Conservation (phyloP, 2,888 invertebrate species). For the Agonopterix alstromeriana region DNA sequence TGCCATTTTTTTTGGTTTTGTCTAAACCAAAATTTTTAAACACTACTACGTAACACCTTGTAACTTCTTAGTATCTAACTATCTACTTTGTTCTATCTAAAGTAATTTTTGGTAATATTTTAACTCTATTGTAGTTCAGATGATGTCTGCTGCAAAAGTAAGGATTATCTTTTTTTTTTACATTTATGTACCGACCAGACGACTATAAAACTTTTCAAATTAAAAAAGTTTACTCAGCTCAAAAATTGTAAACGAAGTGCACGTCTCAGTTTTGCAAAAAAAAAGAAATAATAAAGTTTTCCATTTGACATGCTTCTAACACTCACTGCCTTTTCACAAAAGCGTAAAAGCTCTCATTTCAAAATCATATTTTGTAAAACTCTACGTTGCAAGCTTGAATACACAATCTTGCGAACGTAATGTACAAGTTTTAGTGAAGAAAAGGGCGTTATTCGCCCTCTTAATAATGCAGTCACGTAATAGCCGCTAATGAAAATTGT, state of each 20-base stretch:
- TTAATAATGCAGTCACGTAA: slow-evolving; percentile 67
- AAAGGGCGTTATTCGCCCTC: slow-evolving; percentile 13
- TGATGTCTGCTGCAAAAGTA: too few species aligned
- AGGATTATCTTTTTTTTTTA: too few species aligned
- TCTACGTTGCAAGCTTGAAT: slow-evolving; percentile 29
- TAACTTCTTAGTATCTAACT: too few species aligned
- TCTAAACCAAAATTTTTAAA: too few species aligned
- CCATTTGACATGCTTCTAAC: neutral
- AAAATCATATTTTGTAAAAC: slow-evolving; percentile 20
- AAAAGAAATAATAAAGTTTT: neutral
- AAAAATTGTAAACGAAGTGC: too few species aligned
- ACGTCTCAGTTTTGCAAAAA: neutral
- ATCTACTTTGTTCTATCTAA: too few species aligned
- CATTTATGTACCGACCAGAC: neutral
- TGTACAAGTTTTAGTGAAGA: slow-evolving; percentile 32
- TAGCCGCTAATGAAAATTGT: slow-evolving; percentile 67
- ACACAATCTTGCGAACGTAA: slow-evolving; percentile 40
- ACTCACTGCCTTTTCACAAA: slow-evolving; percentile 3
- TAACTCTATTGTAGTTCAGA: too few species aligned
- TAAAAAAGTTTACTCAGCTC: too few species aligned
- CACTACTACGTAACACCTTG: too few species aligned
- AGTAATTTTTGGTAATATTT: too few species aligned
- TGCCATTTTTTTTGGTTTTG: too few species aligned
- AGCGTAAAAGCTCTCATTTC: slow-evolving; percentile 11
- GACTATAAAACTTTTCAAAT: neutral